Evolutionary conservation across 2,113 vertebrate species (phyloP).

Genomic region (Lophius piscatorius): DNA sequence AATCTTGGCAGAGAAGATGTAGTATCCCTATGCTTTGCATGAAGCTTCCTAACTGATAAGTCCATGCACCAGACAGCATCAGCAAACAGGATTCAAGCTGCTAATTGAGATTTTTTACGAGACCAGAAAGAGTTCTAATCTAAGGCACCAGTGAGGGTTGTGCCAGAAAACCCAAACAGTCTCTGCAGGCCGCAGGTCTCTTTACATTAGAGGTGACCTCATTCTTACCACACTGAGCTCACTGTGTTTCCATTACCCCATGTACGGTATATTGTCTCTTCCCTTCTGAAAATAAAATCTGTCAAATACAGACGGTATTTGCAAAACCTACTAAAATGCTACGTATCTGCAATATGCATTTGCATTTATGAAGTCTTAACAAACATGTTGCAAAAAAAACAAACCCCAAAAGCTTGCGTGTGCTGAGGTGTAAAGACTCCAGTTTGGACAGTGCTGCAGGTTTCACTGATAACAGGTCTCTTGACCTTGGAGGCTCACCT

Average conservation of each 20-base stretch:
- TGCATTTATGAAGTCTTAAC: not conserved
- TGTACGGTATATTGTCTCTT: conserved; percentile 22
- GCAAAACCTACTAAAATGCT: conserved; percentile 4
- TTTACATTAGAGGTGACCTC: conserved; percentile 72
- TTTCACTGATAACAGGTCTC: conserved; percentile 14
- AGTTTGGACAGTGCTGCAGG: conserved; percentile 1
- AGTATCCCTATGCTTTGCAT: conserved; percentile 8
- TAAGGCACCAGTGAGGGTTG: conserved; percentile 32
- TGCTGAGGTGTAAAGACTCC: conserved; percentile 27
- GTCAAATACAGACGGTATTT: conserved; percentile 16
- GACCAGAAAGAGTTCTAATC: conserved; percentile 48
- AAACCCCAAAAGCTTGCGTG: not conserved
- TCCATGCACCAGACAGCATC: conserved; percentile 10
- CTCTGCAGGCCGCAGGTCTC: conserved; percentile 52
- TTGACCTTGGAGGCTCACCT: conserved; percentile 56
- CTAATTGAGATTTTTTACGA: conserved; percentile 46
- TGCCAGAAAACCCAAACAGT: conserved; percentile 58
- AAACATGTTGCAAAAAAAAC: not conserved
- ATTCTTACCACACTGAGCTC: conserved; percentile 62
- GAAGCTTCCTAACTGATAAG: conserved; percentile 5
- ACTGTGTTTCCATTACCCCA: conserved; percentile 63
- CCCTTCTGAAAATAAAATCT: conserved; percentile 22
- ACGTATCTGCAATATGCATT: not conserved
- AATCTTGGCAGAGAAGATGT: conserved; percentile 37
- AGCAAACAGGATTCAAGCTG: conserved; percentile 33